Conservation (phyloP, 2,797 vertebrate species). For the Macropodus opercularis region DNA sequence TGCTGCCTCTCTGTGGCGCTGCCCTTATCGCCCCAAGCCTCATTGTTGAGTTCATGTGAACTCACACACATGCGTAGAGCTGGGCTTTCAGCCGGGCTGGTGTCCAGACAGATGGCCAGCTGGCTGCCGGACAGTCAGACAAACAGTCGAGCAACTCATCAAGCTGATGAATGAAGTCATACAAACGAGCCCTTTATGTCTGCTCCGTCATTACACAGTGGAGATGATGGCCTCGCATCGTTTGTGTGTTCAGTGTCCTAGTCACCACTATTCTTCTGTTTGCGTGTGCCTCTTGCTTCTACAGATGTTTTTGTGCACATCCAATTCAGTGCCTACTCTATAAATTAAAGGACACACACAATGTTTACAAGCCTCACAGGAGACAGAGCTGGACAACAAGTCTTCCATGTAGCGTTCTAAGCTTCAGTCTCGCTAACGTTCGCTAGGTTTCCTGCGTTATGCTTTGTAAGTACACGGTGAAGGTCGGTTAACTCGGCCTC, state of each 20-base stretch:
- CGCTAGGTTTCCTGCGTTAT: too few species aligned
- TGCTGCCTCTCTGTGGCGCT: neutral
- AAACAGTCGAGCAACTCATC: constrained; percentile 25
- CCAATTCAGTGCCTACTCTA: too few species aligned
- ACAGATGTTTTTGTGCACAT: neutral
- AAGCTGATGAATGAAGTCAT: constrained; percentile 37
- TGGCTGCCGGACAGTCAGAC: constrained; percentile 15
- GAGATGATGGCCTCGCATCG: neutral
- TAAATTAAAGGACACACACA: too few species aligned
- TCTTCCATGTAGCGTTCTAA: too few species aligned
- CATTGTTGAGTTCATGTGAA: neutral
- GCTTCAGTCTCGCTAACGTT: too few species aligned
- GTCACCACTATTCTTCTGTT: neutral
- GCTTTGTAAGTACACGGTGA: neutral
- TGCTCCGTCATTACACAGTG: constrained; percentile 14
- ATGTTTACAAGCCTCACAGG: too few species aligned
- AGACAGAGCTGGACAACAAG: too few species aligned
- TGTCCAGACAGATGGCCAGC: constrained; percentile 28
- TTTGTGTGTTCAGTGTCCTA: neutral
- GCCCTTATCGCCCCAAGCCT: neutral
- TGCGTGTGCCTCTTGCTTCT: neutral
- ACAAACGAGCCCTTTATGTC: constrained; percentile 37
- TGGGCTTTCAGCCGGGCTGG: constrained; percentile 1
- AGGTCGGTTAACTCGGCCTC: constrained; percentile 1
- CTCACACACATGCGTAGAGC: neutral